Evolutionary conservation across 2,113 vertebrate species (phyloP).

Genomic region (Lutjanus erythropterus): DNA sequence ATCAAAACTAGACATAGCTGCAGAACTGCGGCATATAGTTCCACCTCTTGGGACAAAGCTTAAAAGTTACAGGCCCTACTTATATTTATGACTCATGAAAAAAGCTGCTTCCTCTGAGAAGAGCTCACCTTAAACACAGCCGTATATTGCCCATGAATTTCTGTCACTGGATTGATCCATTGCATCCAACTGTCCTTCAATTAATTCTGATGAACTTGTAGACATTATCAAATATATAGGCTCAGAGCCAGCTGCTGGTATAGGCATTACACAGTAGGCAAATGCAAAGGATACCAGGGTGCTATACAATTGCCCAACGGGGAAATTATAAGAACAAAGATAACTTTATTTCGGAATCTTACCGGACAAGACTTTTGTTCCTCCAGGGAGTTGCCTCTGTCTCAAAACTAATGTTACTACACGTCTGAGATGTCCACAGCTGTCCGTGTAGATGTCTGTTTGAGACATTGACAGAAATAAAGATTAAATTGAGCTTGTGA

Average conservation of each 20-base stretch:
- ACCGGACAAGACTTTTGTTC: too few relatives aligned
- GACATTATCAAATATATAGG: neutral
- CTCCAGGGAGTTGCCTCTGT: too few relatives aligned
- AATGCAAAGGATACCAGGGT: neutral
- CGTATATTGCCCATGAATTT: neutral
- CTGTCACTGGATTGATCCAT: neutral
- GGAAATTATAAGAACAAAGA: neutral
- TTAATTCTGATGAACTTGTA: neutral
- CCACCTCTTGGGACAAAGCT: slow-evolving; percentile 26
- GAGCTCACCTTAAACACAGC: neutral
- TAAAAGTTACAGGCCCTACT: slow-evolving; percentile 9
- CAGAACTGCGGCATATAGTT: slow-evolving; percentile 14
- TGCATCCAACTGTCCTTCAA: neutral
- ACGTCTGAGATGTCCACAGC: too few relatives aligned
- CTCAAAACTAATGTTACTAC: too few relatives aligned
- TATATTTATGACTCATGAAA: slow-evolving; percentile 12
- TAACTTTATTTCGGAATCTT: too few relatives aligned
- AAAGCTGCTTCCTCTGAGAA: neutral
- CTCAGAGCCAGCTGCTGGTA: neutral
- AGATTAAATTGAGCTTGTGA: too few relatives aligned
- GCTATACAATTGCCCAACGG: neutral
- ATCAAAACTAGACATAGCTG: slow-evolving; percentile 33
- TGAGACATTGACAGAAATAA: too few relatives aligned
- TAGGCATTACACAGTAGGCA: neutral
- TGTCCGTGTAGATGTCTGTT: too few relatives aligned